Conservation (phyloP, 2,113 vertebrate genomes). For the Myotis davidii region DNA sequence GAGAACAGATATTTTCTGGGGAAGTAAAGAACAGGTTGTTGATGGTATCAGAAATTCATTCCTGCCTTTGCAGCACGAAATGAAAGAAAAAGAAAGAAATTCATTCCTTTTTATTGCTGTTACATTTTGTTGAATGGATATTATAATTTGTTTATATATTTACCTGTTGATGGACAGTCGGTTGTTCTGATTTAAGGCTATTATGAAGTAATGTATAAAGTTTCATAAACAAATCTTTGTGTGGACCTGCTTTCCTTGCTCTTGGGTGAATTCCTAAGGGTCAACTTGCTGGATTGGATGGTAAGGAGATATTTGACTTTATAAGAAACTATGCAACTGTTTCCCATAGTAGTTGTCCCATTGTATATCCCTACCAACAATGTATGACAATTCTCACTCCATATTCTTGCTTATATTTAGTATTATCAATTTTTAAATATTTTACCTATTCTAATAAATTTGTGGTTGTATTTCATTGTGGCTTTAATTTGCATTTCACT, state of each 20-base stretch:
- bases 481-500: conserved; percentile 16
- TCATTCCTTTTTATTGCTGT: not conserved
- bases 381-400: not conserved
- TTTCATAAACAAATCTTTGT: not conserved
- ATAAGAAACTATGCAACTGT: not conserved
- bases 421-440: not conserved
- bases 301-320: not conserved
- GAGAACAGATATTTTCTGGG: not conserved
- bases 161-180: not conserved
- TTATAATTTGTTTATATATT: not conserved
- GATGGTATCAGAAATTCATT: not conserved
- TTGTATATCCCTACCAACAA: not conserved
- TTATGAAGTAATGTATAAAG: not conserved
- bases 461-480: not conserved
- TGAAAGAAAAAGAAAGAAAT: not conserved
- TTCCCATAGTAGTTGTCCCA: not conserved
- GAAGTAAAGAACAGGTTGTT: not conserved
- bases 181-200: not conserved
- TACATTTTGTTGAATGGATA: not conserved
- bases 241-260: not conserved
- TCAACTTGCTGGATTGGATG: not conserved
- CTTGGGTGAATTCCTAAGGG: not conserved
- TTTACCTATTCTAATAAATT: not conserved
- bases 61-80: not conserved
- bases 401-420: not conserved